Evolutionary conservation across 2,797 vertebrate species (phyloP).

Genomic region (Pseudomugil tenellus): DNA sequence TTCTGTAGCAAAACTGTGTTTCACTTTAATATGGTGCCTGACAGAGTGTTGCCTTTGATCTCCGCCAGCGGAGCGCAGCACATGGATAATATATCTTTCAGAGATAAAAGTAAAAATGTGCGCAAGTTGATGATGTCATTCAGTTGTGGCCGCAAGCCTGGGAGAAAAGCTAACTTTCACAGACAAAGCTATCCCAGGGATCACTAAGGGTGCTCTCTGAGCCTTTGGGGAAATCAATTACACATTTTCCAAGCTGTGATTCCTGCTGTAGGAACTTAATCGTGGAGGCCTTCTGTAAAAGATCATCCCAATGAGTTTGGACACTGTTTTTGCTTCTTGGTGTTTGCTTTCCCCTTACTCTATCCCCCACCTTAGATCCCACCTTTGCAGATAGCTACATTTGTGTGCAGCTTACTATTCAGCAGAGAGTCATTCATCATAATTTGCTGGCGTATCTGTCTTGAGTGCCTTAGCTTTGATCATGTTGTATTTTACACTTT

Average conservation of each 20-base stretch:
- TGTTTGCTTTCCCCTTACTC: constrained; percentile 60
- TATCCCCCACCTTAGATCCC: constrained; percentile 61
- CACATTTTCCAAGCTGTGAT: constrained; percentile 78
- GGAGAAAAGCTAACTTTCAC: constrained; percentile 81
- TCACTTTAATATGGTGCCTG: constrained; percentile 82
- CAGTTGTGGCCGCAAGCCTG: constrained; percentile 69
- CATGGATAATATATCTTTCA: constrained; percentile 86
- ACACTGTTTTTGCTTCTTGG: constrained; percentile 81
- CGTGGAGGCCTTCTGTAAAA: constrained; percentile 79
- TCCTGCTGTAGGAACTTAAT: constrained; percentile 73
- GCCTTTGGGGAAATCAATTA: constrained; percentile 82
- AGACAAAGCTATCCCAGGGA: constrained; percentile 70
- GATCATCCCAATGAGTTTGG: constrained; percentile 86
- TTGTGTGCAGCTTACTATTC: constrained; percentile 93
- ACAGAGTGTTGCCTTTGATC: constrained; percentile 84
- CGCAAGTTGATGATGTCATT: constrained; percentile 84
- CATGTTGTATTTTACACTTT: constrained; percentile 97
- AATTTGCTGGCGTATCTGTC: constrained; percentile 97
- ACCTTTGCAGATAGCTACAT: constrained; percentile 89
- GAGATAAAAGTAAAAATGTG: constrained; percentile 88
- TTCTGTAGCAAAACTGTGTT: constrained; percentile 84
- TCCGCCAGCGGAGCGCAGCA: constrained; percentile 70
- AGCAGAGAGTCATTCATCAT: constrained; percentile 97
- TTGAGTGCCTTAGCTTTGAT: constrained; percentile 96
- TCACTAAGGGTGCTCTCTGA: constrained; percentile 74